Base-by-base conservation (phyloP, 2,888 invertebrate genomes). In the Doris montereyensis region DNA sequence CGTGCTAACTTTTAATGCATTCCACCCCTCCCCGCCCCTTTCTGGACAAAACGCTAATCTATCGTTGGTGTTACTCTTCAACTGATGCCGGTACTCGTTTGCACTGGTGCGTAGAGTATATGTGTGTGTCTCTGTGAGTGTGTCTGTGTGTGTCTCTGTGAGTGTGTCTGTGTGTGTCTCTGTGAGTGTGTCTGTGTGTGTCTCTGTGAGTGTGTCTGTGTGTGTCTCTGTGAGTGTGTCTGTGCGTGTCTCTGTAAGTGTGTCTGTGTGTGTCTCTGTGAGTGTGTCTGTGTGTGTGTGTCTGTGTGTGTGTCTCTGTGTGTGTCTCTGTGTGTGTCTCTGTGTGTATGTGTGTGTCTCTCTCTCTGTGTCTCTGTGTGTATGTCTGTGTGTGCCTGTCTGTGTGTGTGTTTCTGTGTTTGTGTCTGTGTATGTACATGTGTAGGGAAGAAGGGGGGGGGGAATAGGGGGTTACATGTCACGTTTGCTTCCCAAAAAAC, bases 241-340 rank as follows among this genome's bases (percentile, higher is more conserved):
- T 73, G 57, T 73, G 73, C 28, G 24, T 57, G 26, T 57, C 4
- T 57, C 21, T 57, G 13, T 41, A 2, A 26, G 26, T 57, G 13
- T 73, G 52, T 73, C 8, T 73, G 57, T 73, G 13, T 73, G 24
- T 57, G 17, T 52, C 13, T 52, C 28, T 73, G 57, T 57, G 5
- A 57, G 34, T 76, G 76, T 76, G 62, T 65, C 41, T 65, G 76
- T 67, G 65, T 76, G 67, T 76, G 65, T 76, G 65, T 76, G 65
- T 65, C 13, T 65, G 32, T 65, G 28, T 73, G 57, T 73, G 13
- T 73, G 73, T 62, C n/a, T 21, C 24, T 57, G 73, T 73, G 24
- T 73, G 57, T 73, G 73, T 73, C 26, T 73, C 65, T 34, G 28
- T 34, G 65, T 24, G 28, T 34, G 24, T 73, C 4, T 73, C 57